A percentile compares a stretch with the other conserved stretches of the same genome.
phyloP scores from a whole-genome alignment of 2,888 invertebrate genomes.

The Polietes domitor region DNA sequence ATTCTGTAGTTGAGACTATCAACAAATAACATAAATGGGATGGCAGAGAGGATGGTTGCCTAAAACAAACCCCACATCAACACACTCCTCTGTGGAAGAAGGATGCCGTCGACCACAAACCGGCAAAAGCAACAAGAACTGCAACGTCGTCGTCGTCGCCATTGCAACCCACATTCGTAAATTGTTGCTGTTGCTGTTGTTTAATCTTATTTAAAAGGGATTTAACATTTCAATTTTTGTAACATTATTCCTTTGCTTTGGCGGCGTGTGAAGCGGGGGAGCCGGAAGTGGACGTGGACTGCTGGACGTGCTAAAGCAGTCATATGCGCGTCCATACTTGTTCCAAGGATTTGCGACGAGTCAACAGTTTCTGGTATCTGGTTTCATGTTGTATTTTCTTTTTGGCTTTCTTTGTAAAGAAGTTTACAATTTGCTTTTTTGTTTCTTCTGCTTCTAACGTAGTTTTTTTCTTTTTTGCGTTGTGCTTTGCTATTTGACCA shows the following conservation, averaged over 20 bases:
- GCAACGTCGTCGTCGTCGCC: neutral
- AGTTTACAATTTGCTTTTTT: neutral
- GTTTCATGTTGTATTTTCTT: too few species aligned
- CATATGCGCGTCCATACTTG: neutral
- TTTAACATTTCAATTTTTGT: constrained; percentile 20
- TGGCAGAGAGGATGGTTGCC: too few species aligned
- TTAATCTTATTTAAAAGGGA: constrained; percentile 9
- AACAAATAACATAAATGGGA: neutral
- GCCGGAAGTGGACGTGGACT: too few species aligned
- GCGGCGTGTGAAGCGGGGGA: neutral
- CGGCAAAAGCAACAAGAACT: neutral
- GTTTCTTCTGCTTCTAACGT: too few species aligned
- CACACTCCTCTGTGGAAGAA: too few species aligned
- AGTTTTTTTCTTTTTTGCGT: too few species aligned
- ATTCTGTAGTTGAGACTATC: constrained; percentile 7
- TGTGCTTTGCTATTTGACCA: constrained; percentile 18
- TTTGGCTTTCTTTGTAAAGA: too few species aligned
- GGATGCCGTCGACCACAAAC: neutral
- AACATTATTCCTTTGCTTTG: neutral
- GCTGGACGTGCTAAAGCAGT: neutral
- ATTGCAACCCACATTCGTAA: neutral
- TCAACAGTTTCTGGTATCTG: neutral
- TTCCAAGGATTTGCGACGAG: neutral
- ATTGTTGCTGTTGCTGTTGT: neutral
- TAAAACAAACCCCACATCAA: too few species aligned